phyloP scores from a whole-genome alignment of 2,113 vertebrate species.

The Calcarius ornatus region DNA sequence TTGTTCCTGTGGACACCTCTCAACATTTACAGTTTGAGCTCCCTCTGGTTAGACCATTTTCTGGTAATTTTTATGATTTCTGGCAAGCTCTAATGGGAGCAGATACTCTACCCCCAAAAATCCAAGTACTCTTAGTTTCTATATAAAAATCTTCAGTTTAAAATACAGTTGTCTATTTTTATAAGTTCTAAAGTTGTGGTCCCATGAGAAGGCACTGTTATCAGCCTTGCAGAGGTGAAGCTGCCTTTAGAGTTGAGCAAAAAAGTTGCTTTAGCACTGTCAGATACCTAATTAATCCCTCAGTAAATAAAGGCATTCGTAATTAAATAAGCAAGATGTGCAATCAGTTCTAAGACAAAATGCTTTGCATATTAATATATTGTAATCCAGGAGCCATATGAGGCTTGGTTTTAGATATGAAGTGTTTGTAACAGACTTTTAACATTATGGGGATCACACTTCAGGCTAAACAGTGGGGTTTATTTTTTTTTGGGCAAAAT shows the following conservation, averaged over 20 bases:
- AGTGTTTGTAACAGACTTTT: neutral
- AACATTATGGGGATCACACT: neutral
- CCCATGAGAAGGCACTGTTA: neutral
- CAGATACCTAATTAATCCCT: slow-evolving; percentile 34
- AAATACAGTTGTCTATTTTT: neutral
- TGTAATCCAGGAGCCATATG: neutral
- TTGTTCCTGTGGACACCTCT: neutral
- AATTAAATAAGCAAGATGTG: neutral
- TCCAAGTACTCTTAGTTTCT: neutral
- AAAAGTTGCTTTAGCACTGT: neutral
- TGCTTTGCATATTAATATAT: slow-evolving; percentile 14
- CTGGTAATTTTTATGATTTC: neutral
- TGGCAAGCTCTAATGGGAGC: neutral
- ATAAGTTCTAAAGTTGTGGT: neutral
- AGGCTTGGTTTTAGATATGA: neutral
- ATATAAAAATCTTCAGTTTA: neutral
- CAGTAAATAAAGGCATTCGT: slow-evolving; percentile 35
- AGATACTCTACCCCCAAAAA: neutral
- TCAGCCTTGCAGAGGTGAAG: neutral
- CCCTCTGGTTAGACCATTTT: neutral
- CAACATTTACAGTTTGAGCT: neutral
- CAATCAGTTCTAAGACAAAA: slow-evolving; percentile 13
- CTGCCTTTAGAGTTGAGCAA: neutral
- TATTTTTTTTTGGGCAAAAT: neutral
- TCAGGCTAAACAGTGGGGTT: neutral